Conservation (phyloP, 64 coral and sea anemone species). For the Exaiptasia diaphana region DNA sequence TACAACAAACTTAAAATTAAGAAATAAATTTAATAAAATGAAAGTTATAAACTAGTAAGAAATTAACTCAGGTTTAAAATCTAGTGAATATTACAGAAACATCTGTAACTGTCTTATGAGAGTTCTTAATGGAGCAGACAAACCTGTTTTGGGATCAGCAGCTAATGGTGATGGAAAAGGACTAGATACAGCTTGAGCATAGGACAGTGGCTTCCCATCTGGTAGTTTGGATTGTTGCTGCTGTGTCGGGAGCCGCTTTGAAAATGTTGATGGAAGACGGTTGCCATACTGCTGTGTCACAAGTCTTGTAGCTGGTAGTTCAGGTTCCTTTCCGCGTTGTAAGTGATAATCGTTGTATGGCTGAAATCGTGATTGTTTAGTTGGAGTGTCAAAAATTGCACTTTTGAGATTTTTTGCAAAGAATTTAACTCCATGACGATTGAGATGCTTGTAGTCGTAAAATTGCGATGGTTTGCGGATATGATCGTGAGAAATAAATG, state of each 20-base stretch:
- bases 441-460: background rate
- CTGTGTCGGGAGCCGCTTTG: no score
- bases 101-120: constrained; percentile 35
- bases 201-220: background rate
- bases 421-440: background rate
- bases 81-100: constrained; percentile 17
- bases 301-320: no score
- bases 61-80: no score
- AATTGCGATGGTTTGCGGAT: constrained; percentile 20
- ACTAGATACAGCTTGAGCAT: background rate
- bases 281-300: no score
- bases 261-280: no score
- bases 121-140: constrained; percentile 6
- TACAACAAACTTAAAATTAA: background rate
- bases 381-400: constrained; percentile 6
- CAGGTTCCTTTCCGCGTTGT: no score
- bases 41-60: background rate
- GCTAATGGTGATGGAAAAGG: background rate
- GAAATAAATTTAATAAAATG: background rate
- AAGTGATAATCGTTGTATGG: no score
- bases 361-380: constrained; percentile 18
- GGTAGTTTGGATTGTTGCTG: no score
- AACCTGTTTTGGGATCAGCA: background rate
- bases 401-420: constrained; percentile 27
- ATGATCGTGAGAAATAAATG: constrained; percentile 4